These are phyloP conservation scores for Elephantulus edwardii DNA, from an alignment of 2,113 vertebrate species.

Conservation along the genomic window DNA sequence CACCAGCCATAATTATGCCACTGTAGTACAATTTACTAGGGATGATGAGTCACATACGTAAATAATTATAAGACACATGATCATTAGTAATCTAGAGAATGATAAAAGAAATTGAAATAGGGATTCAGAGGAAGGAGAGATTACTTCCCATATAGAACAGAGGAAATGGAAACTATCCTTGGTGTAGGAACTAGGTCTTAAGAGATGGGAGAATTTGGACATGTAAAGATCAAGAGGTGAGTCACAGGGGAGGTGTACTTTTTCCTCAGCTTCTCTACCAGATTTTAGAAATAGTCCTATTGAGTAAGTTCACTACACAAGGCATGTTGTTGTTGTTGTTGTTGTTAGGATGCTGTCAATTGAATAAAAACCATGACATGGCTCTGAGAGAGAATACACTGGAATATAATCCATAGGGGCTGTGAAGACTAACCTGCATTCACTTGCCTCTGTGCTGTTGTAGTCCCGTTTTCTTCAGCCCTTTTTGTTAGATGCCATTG, in stretches of 20 bases:
- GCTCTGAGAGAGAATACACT: neutral
- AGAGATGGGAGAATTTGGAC: conserved; percentile 2
- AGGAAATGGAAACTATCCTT: neutral
- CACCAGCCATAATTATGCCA: too few species aligned
- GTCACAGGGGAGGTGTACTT: neutral
- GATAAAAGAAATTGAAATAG: neutral
- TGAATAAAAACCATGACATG: conserved; percentile 13
- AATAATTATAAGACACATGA: conserved; percentile 31
- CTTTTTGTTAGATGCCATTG: neutral
- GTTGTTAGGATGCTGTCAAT: neutral
- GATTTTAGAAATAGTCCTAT: conserved; percentile 35
- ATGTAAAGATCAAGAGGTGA: neutral
- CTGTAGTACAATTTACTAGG: neutral
- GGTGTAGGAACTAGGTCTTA: neutral
- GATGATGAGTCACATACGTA: neutral
- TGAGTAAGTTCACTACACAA: conserved; percentile 2
- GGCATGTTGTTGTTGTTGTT: neutral
- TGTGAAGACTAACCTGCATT: neutral
- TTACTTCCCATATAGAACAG: neutral
- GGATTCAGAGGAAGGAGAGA: neutral
- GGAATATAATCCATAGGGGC: neutral
- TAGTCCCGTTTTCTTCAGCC: neutral
- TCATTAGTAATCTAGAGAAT: neutral
- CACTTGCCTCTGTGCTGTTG: neutral
- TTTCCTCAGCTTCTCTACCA: neutral